Base-by-base conservation (phyloP, 2,113 vertebrate genomes). In the Hippoglossus stenolepis region DNA sequence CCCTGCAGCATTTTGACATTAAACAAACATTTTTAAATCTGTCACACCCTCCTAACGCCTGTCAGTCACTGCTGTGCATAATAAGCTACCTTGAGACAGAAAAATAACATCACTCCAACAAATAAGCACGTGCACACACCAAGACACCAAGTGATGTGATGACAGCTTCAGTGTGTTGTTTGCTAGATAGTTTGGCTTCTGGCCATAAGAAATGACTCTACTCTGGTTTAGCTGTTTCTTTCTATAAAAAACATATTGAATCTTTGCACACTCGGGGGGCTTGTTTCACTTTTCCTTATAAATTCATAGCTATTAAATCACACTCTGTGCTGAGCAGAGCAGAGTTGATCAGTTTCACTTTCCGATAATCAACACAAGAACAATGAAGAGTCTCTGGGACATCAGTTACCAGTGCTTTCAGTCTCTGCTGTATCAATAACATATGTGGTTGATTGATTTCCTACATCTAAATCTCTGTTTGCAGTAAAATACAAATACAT, bases 181-280 rank as follows among this genome's bases (percentile, higher is more conserved):
- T 58, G 58, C 12, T 31, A 0, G 38, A 11, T 3, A 24, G 18
- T 75, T 70, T 77, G 51, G 70, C 59, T 61, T 8, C 7, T 1
- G 21, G 40, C 63, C 67, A 24, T 6, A 13, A 74, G 2, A 31
- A 49, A 47, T 9, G 38, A 2, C 24, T 84, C n/a, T 31, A 54
- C 53, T 17, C 51, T n/a, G 26, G 28, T 84, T 80, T 28, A 28
- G 18, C 45, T 63, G n/a, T 68, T 53, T 15, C n/a, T 23, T 2
- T 77, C 57, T 5, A 31, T 51, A 76, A 70, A 53, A n/a, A 26
- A 21, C 21, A 8, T 23, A 61, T 10, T 20, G 6, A 65, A 72
- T 70, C 7, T n/a, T 18, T 5, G 23, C 3, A 26, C 21, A 20
- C 23, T n/a, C 20, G 35, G 15, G 67, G 4, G 12, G 40, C n/a